A percentile compares a stretch with the other conserved stretches of the same genome.
Conservation (phyloP, 1,140 invertebrate species). For the Aphelenchoides besseyi region DNA sequence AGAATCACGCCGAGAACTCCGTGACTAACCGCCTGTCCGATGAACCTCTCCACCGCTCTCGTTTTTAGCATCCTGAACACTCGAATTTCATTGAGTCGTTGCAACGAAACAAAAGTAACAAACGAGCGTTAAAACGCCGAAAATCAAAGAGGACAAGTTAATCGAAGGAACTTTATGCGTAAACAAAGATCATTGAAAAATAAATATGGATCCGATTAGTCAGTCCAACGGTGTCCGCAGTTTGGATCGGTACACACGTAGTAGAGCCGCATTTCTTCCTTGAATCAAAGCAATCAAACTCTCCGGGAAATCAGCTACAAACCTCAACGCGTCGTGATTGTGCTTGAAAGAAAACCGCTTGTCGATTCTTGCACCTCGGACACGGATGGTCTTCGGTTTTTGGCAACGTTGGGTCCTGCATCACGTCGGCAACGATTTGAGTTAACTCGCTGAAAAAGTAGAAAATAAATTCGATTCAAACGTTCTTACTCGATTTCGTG, state of each 20-base stretch:
- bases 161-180: neutral
- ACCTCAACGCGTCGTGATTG: conserved; percentile 84
- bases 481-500: conserved; percentile 92
- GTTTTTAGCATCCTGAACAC: conserved; percentile 41
- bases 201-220: conserved; percentile 68
- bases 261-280: conserved; percentile 95
- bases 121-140: neutral
- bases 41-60: conserved; percentile 33
- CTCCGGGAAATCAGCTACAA: no score
- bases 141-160: conserved; percentile 23
- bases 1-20: conserved; percentile 39
- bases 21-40: conserved; percentile 30
- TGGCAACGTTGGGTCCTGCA: conserved; percentile 94
- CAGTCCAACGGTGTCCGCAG: conserved; percentile 94
- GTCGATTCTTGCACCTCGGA: conserved; percentile 85
- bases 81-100: neutral
- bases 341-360: conserved; percentile 89
- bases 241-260: conserved; percentile 92
- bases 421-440: conserved; percentile 94
- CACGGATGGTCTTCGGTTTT: conserved; percentile 96
- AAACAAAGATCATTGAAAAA: conserved; percentile 18
- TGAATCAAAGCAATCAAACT: neutral
- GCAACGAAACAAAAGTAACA: conserved; percentile 2
- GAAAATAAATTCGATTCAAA: neutral
- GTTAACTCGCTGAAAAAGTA: conserved; percentile 78